phyloP scores from a whole-genome alignment of 2,113 vertebrate genomes.

The Laterallus jamaicensis region DNA sequence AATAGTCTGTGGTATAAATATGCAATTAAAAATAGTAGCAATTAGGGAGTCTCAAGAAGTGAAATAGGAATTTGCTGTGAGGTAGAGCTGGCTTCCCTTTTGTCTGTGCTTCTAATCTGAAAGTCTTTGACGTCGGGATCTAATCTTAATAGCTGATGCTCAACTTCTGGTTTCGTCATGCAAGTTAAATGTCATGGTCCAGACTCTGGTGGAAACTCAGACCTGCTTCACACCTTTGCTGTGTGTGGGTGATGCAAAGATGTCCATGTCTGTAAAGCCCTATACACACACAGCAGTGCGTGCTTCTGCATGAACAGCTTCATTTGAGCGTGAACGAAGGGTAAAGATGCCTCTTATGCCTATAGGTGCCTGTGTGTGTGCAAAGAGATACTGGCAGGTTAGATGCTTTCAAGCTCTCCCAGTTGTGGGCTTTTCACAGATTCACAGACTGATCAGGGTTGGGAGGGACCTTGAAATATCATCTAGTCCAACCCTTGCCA shows the following conservation, averaged over 20 bases:
- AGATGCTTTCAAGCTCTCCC: not conserved
- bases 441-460: too few species aligned
- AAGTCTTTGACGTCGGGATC: not conserved
- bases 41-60: not conserved
- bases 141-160: not conserved
- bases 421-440: not conserved
- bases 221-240: not conserved
- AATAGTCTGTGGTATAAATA: not conserved
- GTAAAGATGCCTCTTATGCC: not conserved
- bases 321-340: not conserved
- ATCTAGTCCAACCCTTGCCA: too few species aligned
- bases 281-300: rapidly evolving
- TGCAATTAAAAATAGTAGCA: conserved; percentile 33
- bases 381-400: not conserved
- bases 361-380: not conserved
- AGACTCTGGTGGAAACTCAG: not conserved
- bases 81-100: not conserved
- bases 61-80: not conserved
- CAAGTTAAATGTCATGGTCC: not conserved
- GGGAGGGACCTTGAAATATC: too few species aligned
- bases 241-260: not conserved
- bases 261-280: not conserved
- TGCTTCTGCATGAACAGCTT: not conserved
- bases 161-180: not conserved
- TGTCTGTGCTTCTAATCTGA: conserved; percentile 3